Evolutionary conservation across 2,113 vertebrate genomes (phyloP).

Genomic region (Cromileptes altivelis): DNA sequence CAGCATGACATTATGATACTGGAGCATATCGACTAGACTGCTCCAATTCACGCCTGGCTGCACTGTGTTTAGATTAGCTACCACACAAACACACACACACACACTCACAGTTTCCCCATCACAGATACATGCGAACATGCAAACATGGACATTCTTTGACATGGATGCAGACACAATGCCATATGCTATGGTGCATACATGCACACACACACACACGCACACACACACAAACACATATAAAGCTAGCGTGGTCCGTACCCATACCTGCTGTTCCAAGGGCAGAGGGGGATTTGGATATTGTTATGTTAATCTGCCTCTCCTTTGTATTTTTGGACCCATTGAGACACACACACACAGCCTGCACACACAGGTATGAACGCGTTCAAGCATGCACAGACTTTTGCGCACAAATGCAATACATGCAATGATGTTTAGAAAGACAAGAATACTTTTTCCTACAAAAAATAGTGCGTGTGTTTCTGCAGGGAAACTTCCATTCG

Average conservation of each 20-base stretch:
- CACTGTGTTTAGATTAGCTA: conserved; percentile 58
- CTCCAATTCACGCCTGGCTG: conserved; percentile 72
- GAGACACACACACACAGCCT: conserved; percentile 13
- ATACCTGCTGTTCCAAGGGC: conserved; percentile 62
- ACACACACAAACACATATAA: conserved; percentile 12
- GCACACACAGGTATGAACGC: not conserved
- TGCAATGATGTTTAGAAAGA: not conserved
- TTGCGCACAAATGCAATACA: not conserved
- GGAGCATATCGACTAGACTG: conserved; percentile 64
- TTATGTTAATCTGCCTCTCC: conserved; percentile 74
- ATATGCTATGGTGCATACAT: not conserved
- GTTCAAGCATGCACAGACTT: not conserved
- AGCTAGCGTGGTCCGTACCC: conserved; percentile 12
- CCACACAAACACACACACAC: not conserved
- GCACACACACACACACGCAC: not conserved
- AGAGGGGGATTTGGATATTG: conserved; percentile 62
- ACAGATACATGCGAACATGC: conserved; percentile 7
- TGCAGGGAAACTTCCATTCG: too few species aligned
- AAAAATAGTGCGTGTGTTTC: not conserved
- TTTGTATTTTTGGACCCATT: conserved; percentile 55
- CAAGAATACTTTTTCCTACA: not conserved
- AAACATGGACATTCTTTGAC: conserved; percentile 7
- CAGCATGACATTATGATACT: conserved; percentile 48
- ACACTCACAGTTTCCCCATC: conserved; percentile 20
- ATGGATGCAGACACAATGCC: not conserved